Percentiles rank a stretch among this genome's conserved stretches.
phyloP scores from a whole-genome alignment of 2,797 vertebrate species.

The Sebastes itinus region DNA sequence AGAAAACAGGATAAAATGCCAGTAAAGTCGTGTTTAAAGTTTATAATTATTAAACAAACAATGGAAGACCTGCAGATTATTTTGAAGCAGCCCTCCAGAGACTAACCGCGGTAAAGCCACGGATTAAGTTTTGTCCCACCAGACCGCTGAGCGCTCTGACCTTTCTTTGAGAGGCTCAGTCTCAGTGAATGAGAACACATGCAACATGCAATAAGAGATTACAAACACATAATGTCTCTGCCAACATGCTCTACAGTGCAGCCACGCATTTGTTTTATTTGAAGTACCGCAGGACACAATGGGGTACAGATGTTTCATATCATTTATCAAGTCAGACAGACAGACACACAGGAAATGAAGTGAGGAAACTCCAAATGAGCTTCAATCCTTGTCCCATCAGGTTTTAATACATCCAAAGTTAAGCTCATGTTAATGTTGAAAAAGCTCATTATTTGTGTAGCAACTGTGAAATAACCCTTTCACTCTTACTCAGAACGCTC shows the following conservation, averaged over 20 bases:
- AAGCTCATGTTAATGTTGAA: background rate
- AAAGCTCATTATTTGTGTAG: background rate
- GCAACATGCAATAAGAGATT: constrained; percentile 35
- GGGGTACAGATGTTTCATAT: constrained; percentile 9
- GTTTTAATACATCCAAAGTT: background rate
- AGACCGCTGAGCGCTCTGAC: constrained; percentile 42
- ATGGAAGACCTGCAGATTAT: background rate
- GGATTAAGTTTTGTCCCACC: constrained; percentile 43
- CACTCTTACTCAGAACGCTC: background rate
- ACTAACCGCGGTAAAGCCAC: constrained; percentile 24
- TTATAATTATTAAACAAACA: background rate
- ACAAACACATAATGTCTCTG: constrained; percentile 30
- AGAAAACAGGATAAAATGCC: background rate
- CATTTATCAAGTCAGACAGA: background rate
- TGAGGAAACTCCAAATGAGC: background rate
- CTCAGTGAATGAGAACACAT: constrained; percentile 24
- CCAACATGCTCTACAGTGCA: constrained; percentile 1
- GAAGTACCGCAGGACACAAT: constrained; percentile 11
- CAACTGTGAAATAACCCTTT: constrained; percentile 14
- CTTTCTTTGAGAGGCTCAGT: constrained; percentile 48
- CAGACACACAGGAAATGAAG: background rate
- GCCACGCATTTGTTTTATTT: background rate
- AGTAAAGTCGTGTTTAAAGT: background rate
- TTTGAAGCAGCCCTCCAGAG: constrained; percentile 15
- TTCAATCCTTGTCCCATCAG: background rate